phyloP scores from a whole-genome alignment of 1,140 invertebrate species.

The Hylaeus anthracinus region DNA sequence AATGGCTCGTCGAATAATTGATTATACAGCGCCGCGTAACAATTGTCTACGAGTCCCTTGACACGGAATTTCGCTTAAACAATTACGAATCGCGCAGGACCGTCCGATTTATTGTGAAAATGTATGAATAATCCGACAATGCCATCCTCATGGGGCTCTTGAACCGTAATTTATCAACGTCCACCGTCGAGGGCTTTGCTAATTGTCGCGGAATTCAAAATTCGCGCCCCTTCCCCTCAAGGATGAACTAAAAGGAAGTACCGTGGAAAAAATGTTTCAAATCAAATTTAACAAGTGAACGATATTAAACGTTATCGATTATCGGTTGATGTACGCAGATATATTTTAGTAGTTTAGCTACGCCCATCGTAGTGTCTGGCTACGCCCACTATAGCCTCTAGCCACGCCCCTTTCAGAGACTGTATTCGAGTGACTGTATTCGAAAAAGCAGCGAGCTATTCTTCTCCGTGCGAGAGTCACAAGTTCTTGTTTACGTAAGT shows the following conservation, averaged over 20 bases:
- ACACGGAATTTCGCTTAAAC: not conserved
- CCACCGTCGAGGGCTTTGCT: not conserved
- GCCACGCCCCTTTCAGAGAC: too few relatives aligned
- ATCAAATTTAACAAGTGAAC: too few relatives aligned
- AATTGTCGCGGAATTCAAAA: conserved; percentile 39
- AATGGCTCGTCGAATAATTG: not conserved
- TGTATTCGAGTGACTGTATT: too few relatives aligned
- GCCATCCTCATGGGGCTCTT: not conserved
- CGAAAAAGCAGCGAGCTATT: not conserved
- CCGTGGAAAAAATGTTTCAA: too few relatives aligned
- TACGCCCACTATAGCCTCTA: too few relatives aligned
- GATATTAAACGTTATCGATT: too few relatives aligned
- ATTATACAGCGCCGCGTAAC: too few relatives aligned
- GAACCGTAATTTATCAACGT: conserved; percentile 33
- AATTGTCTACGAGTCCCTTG: not conserved
- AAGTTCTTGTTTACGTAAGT: conserved; percentile 18
- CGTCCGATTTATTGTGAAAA: conserved; percentile 65
- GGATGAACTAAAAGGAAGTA: not conserved
- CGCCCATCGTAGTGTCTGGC: too few relatives aligned
- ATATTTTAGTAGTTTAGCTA: too few relatives aligned
- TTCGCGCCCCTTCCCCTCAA: not conserved
- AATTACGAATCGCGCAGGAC: conserved; percentile 12
- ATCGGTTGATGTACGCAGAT: too few relatives aligned
- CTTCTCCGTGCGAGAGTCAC: not conserved
- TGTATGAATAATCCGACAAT: conserved; percentile 66